phyloP scores from a whole-genome alignment of 2,888 invertebrate species.

The Blera fallax region DNA sequence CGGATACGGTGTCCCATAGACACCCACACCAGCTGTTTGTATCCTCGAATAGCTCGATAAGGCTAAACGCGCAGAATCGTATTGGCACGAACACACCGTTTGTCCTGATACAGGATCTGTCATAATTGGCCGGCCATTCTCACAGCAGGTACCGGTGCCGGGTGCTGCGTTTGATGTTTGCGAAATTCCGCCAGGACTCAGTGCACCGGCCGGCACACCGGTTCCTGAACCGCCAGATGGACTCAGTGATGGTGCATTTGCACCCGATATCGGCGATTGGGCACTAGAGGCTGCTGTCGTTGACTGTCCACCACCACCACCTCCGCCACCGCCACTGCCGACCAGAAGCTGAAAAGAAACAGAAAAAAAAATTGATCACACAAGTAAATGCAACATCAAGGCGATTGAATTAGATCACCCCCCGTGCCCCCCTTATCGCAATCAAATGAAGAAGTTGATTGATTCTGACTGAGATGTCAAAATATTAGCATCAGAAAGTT shows the following conservation, averaged over 20 bases:
- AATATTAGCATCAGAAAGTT: constrained; percentile 40
- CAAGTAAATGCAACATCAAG: neutral
- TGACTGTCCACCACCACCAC: constrained; percentile 84
- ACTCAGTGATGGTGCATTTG: constrained; percentile 87
- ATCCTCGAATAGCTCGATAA: constrained; percentile 91
- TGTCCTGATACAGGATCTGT: constrained; percentile 96
- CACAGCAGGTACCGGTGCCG: constrained; percentile 87
- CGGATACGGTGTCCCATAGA: constrained; percentile 94
- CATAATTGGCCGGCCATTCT: constrained; percentile 94
- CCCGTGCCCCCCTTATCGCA: neutral
- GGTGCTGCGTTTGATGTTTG: constrained; percentile 80
- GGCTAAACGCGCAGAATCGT: constrained; percentile 93
- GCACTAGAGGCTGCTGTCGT: constrained; percentile 87
- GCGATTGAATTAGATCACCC: neutral
- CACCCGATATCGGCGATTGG: constrained; percentile 90
- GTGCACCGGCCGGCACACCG: constrained; percentile 79
- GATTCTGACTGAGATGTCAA: constrained; percentile 63
- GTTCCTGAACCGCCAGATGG: constrained; percentile 84
- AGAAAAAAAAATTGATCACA: constrained; percentile 57
- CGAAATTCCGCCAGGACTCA: constrained; percentile 81
- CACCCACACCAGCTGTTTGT: constrained; percentile 89
- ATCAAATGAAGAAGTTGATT: constrained; percentile 47
- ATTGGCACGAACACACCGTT: constrained; percentile 96
- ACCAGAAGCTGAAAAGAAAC: constrained; percentile 72
- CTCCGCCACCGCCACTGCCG: constrained; percentile 76